A percentile compares a stretch with the other conserved stretches of the same genome.
Conservation (phyloP, 2,888 invertebrate species). For the Cacoxenus indagator region DNA sequence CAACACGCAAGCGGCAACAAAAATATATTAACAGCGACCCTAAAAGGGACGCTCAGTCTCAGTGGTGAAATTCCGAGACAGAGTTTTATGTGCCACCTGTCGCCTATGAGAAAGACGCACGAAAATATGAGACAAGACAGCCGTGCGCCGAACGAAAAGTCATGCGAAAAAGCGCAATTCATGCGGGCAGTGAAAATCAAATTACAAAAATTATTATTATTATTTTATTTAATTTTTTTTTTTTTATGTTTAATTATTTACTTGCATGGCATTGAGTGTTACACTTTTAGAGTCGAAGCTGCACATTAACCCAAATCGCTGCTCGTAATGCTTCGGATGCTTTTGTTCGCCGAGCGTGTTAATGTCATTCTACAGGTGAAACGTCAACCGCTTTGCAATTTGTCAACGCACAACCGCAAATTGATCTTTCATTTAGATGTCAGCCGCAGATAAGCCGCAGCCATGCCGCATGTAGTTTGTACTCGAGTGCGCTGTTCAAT, state of each 20-base stretch:
- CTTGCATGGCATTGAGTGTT: background rate
- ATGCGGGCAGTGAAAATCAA: background rate
- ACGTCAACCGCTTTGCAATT: conserved; percentile 45
- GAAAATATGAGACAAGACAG: background rate
- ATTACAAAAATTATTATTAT: too few relatives aligned
- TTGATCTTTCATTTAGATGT: conserved; percentile 62
- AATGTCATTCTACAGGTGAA: conserved; percentile 3
- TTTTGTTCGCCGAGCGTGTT: background rate
- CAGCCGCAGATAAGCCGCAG: conserved; percentile 46
- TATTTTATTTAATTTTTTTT: too few relatives aligned
- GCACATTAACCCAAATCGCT: conserved; percentile 54
- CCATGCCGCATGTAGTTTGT: conserved; percentile 43
- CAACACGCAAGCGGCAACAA: conserved; percentile 37
- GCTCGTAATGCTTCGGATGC: conserved; percentile 11
- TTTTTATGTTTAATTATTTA: background rate
- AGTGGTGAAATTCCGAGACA: conserved; percentile 58
- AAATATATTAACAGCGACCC: conserved; percentile 41
- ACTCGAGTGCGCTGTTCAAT: background rate
- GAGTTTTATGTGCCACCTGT: conserved; percentile 66
- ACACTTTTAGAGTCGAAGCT: background rate
- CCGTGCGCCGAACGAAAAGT: background rate
- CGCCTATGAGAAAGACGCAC: conserved; percentile 32
- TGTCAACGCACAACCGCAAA: conserved; percentile 54
- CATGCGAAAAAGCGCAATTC: background rate
- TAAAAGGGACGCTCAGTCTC: conserved; percentile 44